Base-by-base conservation (phyloP, 1,140 invertebrate genomes). In the Adelges cooleyi region DNA sequence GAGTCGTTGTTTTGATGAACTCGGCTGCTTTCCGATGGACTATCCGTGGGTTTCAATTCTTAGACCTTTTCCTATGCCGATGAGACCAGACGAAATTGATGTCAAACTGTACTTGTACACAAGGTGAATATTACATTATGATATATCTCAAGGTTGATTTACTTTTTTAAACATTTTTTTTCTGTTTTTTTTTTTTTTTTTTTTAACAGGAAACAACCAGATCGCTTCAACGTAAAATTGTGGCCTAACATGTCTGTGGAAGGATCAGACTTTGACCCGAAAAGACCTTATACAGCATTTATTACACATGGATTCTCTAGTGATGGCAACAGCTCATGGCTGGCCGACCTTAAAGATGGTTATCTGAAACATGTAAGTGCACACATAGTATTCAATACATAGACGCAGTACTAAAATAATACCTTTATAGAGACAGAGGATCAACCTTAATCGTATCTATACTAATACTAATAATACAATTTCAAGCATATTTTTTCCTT, bases 241-340 rank as follows among this genome's bases (percentile, higher is more conserved):
- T 70, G 69, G 68, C 71, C 69, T n/a, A 54, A 70, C n/a, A 67
- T 71, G 5, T 42, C 59, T 11, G 33, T 72, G 20, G 38, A 69
- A 10, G 67, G 33, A 42, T 66, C 69, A 0, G 66, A 69, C n/a
- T 73, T 68, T 29, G 44, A 72, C 38, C 23, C 68, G 4, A 56
- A 52, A 0, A 65, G 69, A 23, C 20, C 23, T 5, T 66, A 42
- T 6, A 73, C 72, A 10, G 67, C 67, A 22, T 69, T 74, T 40
- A 70, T 74, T 6, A 69, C 68, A 10, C 73, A 74, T 42, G 73
- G 73, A 36, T 73, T 72, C 49, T 62, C 68, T 22, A 70, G 69
- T 36, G 67, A 68, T 20, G 67, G 68, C 2, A 68, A 71, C 51
- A 49, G 49, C 33, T 42, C 59, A 18, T 74, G 73, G 73, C 40